Percentiles rank a stretch among this genome's conserved stretches.
Evolutionary conservation across 2,113 vertebrate species (phyloP).

Genomic region (Spheniscus mendiculus): DNA sequence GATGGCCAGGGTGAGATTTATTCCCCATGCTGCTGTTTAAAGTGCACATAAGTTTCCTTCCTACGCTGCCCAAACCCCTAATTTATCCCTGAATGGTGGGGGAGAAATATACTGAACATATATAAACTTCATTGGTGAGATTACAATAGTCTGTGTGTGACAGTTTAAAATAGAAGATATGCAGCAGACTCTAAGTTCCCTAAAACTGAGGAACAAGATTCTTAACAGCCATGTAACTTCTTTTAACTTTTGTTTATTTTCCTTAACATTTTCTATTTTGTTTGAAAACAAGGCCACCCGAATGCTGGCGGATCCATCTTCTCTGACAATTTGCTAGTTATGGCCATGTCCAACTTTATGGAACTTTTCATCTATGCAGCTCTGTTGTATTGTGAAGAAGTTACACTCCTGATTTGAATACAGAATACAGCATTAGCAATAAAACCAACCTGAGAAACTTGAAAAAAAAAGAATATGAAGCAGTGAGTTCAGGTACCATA

Average conservation of each 20-base stretch:
- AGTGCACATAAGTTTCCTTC: neutral
- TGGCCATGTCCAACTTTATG: neutral
- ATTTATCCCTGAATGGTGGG: neutral
- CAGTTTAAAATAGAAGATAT: neutral
- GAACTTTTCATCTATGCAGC: conserved; percentile 12
- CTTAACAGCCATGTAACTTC: neutral
- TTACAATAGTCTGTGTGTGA: neutral
- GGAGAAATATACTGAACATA: neutral
- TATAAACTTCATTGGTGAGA: neutral
- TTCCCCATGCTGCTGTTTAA: neutral
- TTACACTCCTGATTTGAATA: neutral
- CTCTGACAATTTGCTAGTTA: neutral
- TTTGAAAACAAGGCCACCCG: neutral
- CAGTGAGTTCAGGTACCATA: neutral
- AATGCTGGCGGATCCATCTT: conserved; percentile 7
- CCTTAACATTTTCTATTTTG: neutral
- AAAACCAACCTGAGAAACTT: neutral
- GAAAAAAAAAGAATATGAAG: neutral
- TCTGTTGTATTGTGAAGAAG: neutral
- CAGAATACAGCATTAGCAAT: neutral
- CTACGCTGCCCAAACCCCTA: neutral
- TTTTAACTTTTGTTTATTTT: neutral
- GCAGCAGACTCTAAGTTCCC: neutral
- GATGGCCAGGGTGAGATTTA: neutral
- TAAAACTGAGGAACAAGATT: neutral